These are phyloP conservation scores for Epizoanthus fatuus DNA, from an alignment of 92 coral and sea anemone genomes.

Conservation along the genomic window DNA sequence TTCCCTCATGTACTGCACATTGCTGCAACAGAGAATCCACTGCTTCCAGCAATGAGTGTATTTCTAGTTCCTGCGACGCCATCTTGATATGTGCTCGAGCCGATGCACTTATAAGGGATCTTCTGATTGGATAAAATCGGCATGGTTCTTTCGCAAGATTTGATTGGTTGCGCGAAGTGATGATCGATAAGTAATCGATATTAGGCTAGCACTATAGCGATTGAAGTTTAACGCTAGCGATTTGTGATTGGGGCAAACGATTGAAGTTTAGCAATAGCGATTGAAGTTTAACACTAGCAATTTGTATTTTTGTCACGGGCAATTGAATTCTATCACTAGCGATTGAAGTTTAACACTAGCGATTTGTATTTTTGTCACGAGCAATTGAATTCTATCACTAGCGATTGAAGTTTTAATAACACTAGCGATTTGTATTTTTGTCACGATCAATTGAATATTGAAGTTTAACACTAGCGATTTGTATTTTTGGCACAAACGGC, in stretches of 20 bases:
- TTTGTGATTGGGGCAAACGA: constrained; percentile 15
- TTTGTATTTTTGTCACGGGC: constrained; percentile 9
- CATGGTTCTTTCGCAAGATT: background rate
- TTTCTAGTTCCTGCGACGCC: constrained; percentile 7
- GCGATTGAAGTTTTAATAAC: too few species aligned
- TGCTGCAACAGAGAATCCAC: constrained; percentile 54
- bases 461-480: too few species aligned
- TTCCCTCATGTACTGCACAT: constrained; percentile 55
- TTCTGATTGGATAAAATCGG: constrained; percentile 16
- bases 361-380: too few species aligned
- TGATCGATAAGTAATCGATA: background rate
- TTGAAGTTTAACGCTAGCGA: background rate
- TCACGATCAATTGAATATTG: too few species aligned
- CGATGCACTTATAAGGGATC: too few species aligned
- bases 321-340: constrained; percentile 38
- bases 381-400: background rate
- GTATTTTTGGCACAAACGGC: too few species aligned
- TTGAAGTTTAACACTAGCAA: constrained; percentile 26
- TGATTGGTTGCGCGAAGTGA: constrained; percentile 9
- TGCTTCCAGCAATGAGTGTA: background rate
- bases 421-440: too few species aligned
- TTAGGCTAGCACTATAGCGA: constrained; percentile 19
- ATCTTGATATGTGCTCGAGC: background rate
- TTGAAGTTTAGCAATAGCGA: constrained; percentile 40
- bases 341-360: constrained; percentile 36